Conservation (phyloP, 1,140 invertebrate genomes). For the Drosophila melanica region DNA sequence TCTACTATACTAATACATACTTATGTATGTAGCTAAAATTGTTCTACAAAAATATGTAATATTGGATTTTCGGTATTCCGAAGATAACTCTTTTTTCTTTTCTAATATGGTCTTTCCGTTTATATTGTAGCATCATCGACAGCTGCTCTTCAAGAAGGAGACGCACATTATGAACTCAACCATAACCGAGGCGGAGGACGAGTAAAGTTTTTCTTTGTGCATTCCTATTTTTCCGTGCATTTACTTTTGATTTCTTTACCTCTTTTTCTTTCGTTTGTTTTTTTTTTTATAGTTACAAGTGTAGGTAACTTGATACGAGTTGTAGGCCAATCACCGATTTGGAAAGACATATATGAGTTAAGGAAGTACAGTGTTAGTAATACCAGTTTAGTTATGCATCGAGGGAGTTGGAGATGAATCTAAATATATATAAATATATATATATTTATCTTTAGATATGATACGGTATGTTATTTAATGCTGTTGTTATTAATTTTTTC, state of each 20-base stretch:
- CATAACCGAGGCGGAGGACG: constrained; percentile 81
- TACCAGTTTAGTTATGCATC: constrained; percentile 52
- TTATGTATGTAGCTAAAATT: neutral
- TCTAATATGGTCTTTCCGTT: neutral
- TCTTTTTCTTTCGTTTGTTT: constrained; percentile 33
- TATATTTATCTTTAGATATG: constrained; percentile 15
- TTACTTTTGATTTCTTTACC: constrained; percentile 46
- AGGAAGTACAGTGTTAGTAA: constrained; percentile 27
- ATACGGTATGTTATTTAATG: constrained; percentile 58
- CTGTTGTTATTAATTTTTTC: constrained; percentile 42
- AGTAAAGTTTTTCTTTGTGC: constrained; percentile 62
- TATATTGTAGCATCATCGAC: constrained; percentile 66
- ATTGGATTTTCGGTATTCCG: neutral
- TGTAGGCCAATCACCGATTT: constrained; percentile 41
- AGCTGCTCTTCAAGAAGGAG: constrained; percentile 76
- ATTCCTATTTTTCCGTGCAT: constrained; percentile 46
- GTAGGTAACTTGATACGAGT: constrained; percentile 47
- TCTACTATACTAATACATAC: neutral
- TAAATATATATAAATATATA: constrained; percentile 10
- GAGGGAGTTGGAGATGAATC: constrained; percentile 24
- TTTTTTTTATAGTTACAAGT: constrained; percentile 58
- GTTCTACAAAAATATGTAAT: neutral
- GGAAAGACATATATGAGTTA: constrained; percentile 61
- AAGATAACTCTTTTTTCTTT: neutral
- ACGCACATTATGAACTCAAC: constrained; percentile 76